Evolutionary conservation across 2,797 vertebrate species (phyloP).

Genomic region (Centropyge bicolor): DNA sequence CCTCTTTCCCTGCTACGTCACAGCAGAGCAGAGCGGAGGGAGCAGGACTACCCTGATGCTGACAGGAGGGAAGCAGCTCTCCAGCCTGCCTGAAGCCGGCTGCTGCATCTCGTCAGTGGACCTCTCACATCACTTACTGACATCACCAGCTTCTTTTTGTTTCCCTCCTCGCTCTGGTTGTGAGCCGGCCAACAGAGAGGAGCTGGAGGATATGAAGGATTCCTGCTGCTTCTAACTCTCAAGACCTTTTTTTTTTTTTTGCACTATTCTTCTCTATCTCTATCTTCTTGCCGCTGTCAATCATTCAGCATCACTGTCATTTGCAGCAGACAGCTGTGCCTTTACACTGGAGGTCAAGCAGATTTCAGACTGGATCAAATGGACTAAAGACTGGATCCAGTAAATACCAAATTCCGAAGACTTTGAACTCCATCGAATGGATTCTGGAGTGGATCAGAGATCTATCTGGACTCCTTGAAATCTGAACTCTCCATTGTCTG

Average conservation of each 20-base stretch:
- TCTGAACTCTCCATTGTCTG: conserved; percentile 8
- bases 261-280: conserved; percentile 46
- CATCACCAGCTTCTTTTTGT: conserved; percentile 23
- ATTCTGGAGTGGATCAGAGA: conserved; percentile 21
- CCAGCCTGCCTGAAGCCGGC: conserved; percentile 52
- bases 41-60: conserved; percentile 73
- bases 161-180: conserved; percentile 11
- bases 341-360: conserved; percentile 41
- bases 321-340: conserved; percentile 25
- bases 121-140: conserved; percentile 29
- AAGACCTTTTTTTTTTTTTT: conserved; percentile 44
- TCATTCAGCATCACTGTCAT: conserved; percentile 4
- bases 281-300: conserved; percentile 26
- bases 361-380: conserved; percentile 39
- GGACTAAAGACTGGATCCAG: conserved; percentile 32
- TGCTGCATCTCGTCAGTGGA: conserved; percentile 60
- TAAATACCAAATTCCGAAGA: conserved; percentile 31
- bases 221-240: conserved; percentile 37
- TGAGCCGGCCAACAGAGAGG: conserved; percentile 25
- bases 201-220: conserved; percentile 20
- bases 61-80: conserved; percentile 61
- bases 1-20: conserved; percentile 75
- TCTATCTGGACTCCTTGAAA: background rate
- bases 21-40: conserved; percentile 57
- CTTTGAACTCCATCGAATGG: conserved; percentile 19